A percentile compares a stretch with the other conserved stretches of the same genome.
Evolutionary conservation across 2,888 invertebrate genomes (phyloP).

Genomic region (Ochropleura plecta): DNA sequence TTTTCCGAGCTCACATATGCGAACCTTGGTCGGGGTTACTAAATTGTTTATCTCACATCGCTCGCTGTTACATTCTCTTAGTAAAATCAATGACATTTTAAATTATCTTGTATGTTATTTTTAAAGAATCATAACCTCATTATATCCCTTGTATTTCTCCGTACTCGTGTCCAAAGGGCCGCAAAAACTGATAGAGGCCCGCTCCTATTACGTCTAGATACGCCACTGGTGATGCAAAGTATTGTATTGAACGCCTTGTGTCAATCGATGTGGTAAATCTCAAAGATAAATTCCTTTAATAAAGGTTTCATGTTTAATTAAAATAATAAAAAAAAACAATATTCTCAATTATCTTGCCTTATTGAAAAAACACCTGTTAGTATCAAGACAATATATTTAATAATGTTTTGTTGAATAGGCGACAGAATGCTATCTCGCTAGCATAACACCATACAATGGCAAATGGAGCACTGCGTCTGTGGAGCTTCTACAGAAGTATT

Average conservation of each 20-base stretch:
- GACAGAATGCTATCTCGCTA: slow-evolving; percentile 83
- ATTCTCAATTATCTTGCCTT: background rate
- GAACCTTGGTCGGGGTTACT: no score
- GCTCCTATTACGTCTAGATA: no score
- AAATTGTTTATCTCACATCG: no score
- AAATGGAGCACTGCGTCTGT: slow-evolving; percentile 82
- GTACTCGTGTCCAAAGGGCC: no score
- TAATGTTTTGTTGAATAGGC: slow-evolving; percentile 71
- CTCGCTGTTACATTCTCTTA: no score
- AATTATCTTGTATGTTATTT: no score
- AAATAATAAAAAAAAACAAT: background rate
- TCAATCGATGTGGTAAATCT: background rate
- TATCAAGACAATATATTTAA: background rate
- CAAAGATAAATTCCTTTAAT: background rate
- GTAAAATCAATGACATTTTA: no score
- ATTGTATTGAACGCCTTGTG: background rate
- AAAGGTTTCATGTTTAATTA: background rate
- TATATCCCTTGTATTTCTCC: no score
- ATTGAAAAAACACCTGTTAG: background rate
- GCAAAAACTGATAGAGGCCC: no score
- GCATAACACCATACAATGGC: slow-evolving; percentile 82
- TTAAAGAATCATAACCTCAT: no score
- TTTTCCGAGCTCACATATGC: no score
- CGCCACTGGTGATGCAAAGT: no score
- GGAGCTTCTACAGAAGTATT: slow-evolving; percentile 74